Base-by-base conservation (phyloP, 2,797 vertebrate species). In the Vultur gryphus region DNA sequence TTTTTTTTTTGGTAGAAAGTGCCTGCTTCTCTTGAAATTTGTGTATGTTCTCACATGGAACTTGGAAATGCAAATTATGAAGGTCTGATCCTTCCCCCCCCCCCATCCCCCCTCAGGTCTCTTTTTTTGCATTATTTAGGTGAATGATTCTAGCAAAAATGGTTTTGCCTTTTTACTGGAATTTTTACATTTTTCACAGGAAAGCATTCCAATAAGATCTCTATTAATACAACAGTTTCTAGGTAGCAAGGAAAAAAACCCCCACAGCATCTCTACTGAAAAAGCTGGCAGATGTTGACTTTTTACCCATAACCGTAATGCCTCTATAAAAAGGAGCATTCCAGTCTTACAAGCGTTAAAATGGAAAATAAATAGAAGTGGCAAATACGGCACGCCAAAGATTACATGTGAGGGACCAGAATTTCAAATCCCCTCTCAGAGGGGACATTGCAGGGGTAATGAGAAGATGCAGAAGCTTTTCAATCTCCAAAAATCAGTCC, bases 401-500 rank as follows among this genome's bases (percentile, higher is more conserved):
- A 95, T 90, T 57, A 77, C 85, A 67, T 55, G 78, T 19, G 77
- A 92, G 59, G 64, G 76, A 94, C 61, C 87, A 73, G 94, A 85
- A 96, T 89, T 35, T 86, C 92, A 89, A 95, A 59, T 94, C 86
- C 58, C 79, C 61, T 97, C 93, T 85, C 93, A 43, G 84, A 91
- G 91, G 96, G 77, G 54, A 87, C 75, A 85, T 94, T 92, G 70
- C 35, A 55, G 62, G 65, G 83, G 76, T 95, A 97, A 97, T 87
- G 95, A 96, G 95, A 95, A 95, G 92, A 87, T 79, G 93, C 84
- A 95, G 90, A 33, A 88, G 78, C 73, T 95, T 93, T 93, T 96
- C 96, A 91, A 90, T 95, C 92, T 95, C 93, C 73, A 35, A 19
- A 19, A 65, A 95, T 95, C 97, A 84, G 86, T 94, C 97, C 91